phyloP scores from a whole-genome alignment of 2,888 invertebrate species.

The Drosophila testacea region DNA sequence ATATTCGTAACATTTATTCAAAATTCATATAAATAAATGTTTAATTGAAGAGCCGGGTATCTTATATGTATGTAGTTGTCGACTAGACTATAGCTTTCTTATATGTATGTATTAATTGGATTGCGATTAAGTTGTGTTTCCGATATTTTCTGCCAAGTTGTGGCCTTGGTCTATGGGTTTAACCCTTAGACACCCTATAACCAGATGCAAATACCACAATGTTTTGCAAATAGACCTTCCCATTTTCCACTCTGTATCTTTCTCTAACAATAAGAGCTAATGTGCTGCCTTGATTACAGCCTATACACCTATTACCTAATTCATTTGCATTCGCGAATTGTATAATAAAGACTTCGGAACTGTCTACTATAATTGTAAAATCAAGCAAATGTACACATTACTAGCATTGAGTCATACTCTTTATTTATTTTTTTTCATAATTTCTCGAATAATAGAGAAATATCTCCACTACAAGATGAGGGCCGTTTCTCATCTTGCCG shows the following conservation, averaged over 20 bases:
- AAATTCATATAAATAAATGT: not conserved
- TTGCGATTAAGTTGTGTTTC: not conserved
- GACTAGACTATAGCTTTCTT: not conserved
- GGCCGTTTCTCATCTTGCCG: too few relatives aligned
- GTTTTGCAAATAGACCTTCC: not conserved
- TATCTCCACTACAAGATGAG: too few relatives aligned
- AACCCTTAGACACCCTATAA: not conserved
- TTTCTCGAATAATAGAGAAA: too few relatives aligned
- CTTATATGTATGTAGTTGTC: not conserved
- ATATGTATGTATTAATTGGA: not conserved
- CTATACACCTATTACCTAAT: not conserved
- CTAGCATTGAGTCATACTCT: too few relatives aligned
- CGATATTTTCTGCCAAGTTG: not conserved
- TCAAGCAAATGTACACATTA: too few relatives aligned
- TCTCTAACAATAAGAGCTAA: not conserved
- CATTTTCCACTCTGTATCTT: not conserved
- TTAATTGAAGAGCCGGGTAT: too few relatives aligned
- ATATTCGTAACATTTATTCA: too few relatives aligned
- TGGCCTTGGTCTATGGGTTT: conserved; percentile 1
- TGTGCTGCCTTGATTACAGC: conserved; percentile 14
- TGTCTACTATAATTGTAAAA: too few relatives aligned
- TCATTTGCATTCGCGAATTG: conserved; percentile 6
- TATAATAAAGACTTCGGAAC: not conserved
- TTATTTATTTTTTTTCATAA: too few relatives aligned
- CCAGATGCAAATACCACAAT: conserved; percentile 7